Evolutionary conservation across 1,140 invertebrate species (phyloP), one percentile per base, ranked within the genome.

Genomic region (Drosophila equinoxialis): DNA sequence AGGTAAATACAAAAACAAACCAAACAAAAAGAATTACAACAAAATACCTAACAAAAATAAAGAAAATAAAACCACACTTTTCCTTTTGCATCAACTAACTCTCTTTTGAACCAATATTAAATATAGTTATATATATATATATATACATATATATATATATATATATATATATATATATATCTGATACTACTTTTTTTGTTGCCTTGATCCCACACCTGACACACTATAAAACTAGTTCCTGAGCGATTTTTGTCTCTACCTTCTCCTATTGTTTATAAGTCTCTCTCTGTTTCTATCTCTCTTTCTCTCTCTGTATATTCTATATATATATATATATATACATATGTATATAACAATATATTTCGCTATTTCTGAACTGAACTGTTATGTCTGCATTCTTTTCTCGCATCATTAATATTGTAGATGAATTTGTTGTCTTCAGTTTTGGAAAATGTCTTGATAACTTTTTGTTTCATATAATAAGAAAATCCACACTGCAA

Each of bases 331-430:
- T 68, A 23, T 17, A n/a, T n/a, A n/a, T 20, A 35, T 64, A 59
- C 41, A 51, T 59, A 74, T 60, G 60, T 76, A 76, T 70, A 72
- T 71, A 68, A 13, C 51, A 58, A 59, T 39, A 74, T 74, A 74
- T 74, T 74, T 58, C 7, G 2, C 17, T 23, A 51, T 51, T 23
- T 51, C 17, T 51, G 8, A 51, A 51, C 45, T 51, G 45, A 51
- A 51, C 17, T 75, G 73, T 77, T 89, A 80, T 84, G 84, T 84
- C 73, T 89, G 86, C 85, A 81, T 89, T 74, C 17, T 85, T 89
- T 90, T 90, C 90, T 90, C 85, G 80, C 82, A 91, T 84, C 66
- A 81, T 76, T 81, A 91, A 91, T 91, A 91, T 91, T 91, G 90
- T 91, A 91, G 90, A 78, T 87, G 74, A 76, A 84, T 83, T 90